A percentile compares a stretch with the other conserved stretches of the same genome.
Evolutionary conservation across 2,797 vertebrate genomes (phyloP).

Genomic region (Taenioides sp.): DNA sequence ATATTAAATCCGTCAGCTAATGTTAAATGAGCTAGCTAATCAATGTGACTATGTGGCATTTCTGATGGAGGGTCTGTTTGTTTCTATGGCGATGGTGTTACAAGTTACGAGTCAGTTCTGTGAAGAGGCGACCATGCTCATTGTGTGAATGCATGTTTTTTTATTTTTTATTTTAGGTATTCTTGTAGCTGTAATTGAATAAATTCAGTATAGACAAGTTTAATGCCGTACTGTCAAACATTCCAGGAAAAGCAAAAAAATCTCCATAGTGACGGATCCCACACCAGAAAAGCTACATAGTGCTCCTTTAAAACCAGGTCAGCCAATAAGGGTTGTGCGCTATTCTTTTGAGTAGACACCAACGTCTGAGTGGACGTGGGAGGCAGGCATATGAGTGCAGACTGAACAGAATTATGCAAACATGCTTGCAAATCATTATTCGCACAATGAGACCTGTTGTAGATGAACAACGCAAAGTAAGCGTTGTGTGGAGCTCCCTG

Average conservation of each 20-base stretch:
- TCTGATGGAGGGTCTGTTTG: too few relatives aligned
- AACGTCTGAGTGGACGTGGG: constrained; percentile 31
- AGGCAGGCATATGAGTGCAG: constrained; percentile 28
- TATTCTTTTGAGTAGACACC: constrained; percentile 4
- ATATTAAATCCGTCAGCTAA: constrained; percentile 19
- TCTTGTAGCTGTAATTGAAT: too few relatives aligned
- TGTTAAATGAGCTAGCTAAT: constrained; percentile 18
- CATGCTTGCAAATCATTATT: constrained; percentile 42
- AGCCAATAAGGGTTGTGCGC: constrained; percentile 28
- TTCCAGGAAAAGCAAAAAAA: too few relatives aligned
- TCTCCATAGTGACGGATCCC: too few relatives aligned
- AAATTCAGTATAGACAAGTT: too few relatives aligned
- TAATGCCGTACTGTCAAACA: too few relatives aligned
- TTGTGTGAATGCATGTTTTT: too few relatives aligned
- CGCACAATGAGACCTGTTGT: constrained; percentile 40
- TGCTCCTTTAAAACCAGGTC: constrained; percentile 10
- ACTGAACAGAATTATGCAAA: constrained; percentile 50
- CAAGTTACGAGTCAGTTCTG: too few relatives aligned
- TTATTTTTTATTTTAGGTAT: too few relatives aligned
- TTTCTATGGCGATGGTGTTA: too few relatives aligned
- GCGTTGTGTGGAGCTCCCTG: not conserved
- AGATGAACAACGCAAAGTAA: constrained; percentile 19
- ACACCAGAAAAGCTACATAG: too few relatives aligned
- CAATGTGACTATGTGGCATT: constrained; percentile 6
- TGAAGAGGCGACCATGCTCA: too few relatives aligned